phyloP scores from a whole-genome alignment of 1,140 invertebrate genomes.

The Drosophila simulans region DNA sequence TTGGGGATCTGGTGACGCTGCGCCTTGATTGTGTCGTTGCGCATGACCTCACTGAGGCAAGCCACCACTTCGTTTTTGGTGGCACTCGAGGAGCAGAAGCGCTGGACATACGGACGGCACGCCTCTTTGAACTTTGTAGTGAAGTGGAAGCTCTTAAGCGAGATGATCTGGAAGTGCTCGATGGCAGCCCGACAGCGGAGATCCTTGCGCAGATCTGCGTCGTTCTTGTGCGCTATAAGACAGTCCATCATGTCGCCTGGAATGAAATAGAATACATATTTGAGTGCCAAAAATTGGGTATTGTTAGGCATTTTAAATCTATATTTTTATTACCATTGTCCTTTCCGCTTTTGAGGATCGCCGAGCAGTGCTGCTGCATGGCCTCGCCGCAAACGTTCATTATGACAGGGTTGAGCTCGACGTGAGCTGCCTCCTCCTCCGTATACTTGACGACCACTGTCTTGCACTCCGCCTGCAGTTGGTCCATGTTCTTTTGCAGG shows the following conservation, averaged over 20 bases:
- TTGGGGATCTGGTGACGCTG: constrained; percentile 92
- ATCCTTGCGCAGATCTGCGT: constrained; percentile 89
- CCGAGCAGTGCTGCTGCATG: constrained; percentile 92
- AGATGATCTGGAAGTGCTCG: constrained; percentile 97
- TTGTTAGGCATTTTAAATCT: background rate
- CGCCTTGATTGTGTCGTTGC: constrained; percentile 94
- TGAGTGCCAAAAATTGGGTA: too few relatives aligned
- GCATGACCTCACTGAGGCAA: constrained; percentile 94
- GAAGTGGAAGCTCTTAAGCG: constrained; percentile 97
- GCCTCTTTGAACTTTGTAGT: constrained; percentile 98
- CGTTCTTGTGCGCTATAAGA: constrained; percentile 96
- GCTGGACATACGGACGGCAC: constrained; percentile 93
- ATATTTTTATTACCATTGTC: constrained; percentile 86
- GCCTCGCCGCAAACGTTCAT: constrained; percentile 92
- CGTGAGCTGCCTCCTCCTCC: constrained; percentile 93
- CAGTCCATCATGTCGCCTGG: constrained; percentile 95
- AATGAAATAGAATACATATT: background rate
- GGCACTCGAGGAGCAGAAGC: constrained; percentile 91
- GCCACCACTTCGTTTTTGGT: constrained; percentile 95
- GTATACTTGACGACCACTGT: constrained; percentile 94
- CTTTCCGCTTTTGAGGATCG: constrained; percentile 88
- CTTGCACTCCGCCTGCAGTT: constrained; percentile 84
- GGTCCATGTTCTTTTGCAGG: constrained; percentile 95
- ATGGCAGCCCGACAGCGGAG: constrained; percentile 96
- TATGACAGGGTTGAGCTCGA: constrained; percentile 94